Evolutionary conservation across 2,113 vertebrate species (phyloP).

Genomic region (Trinectes maculatus): DNA sequence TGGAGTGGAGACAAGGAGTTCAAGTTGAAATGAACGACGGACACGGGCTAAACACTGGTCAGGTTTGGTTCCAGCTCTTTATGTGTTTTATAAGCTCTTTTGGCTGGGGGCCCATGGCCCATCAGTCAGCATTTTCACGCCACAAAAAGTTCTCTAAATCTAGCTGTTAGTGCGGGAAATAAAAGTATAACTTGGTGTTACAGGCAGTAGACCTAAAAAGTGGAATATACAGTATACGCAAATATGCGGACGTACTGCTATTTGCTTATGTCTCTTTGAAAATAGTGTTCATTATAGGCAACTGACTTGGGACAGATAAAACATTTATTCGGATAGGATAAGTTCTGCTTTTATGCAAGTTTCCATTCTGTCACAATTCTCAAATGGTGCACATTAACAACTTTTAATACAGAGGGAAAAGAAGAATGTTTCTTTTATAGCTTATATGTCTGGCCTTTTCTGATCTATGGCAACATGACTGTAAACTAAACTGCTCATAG

Average conservation of each 20-base stretch:
- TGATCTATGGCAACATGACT: neutral
- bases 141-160: neutral
- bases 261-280: constrained; percentile 24
- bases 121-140: constrained; percentile 14
- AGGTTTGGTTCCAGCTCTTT: constrained; percentile 11
- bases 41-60: neutral
- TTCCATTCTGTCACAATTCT: neutral
- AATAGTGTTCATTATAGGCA: constrained; percentile 1
- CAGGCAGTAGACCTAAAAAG: constrained; percentile 2
- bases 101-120: neutral
- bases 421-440: neutral
- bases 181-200: constrained; percentile 13
- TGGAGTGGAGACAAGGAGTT: constrained; percentile 28
- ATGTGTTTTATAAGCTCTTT: neutral
- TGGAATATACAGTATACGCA: neutral
- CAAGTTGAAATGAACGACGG: constrained; percentile 1
- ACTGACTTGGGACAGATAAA: constrained; percentile 25
- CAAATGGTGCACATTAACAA: constrained; percentile 4
- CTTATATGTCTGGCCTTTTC: neutral
- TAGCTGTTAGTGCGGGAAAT: constrained; percentile 2
- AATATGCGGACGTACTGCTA: neutral
- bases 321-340: constrained; percentile 8
- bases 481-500: neutral
- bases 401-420: neutral
- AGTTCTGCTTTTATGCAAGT: neutral